Evolutionary conservation across 1,140 invertebrate genomes (phyloP), one percentile per base, ranked within the genome.

Genomic region (Neodiprion pinetum): DNA sequence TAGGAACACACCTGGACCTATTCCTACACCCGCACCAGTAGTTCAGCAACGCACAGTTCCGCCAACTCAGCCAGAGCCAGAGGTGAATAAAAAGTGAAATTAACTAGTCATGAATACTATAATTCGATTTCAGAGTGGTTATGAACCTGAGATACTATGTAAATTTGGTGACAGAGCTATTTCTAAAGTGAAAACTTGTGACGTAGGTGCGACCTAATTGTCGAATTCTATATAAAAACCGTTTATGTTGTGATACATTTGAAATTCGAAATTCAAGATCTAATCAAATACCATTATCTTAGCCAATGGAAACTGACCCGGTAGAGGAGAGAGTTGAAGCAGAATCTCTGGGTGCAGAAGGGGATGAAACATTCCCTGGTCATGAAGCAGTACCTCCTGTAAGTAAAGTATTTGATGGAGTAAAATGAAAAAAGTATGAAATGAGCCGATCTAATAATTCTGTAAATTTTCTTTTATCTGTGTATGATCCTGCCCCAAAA

Each of bases 321-420:
- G 48, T 74, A 7, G 82, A 81, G 67, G 79, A 81, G 17, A 83
- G 79, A 75, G 40, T 79, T 21, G 76, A 72, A 23, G 76, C 78
- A 7, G 82, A 85, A 73, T 61, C 77, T 5, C 23, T 80, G 69
- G 77, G 80, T 14, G 21, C 80, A 11, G 82, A 85, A 17, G 81
- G 84, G 9, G 77, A 78, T 28, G 81, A 78, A 77, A 85, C 80
- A 40, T 88, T 88, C 48, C 81, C 86, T n/a, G 85, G 85, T 69
- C 85, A 89, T 21, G 85, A 84, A 75, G 73, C 80, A 50, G 76
- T 91, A 72, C 90, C 90, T 75, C 78, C 85, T 40, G 90, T 90
- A 85, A 84, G 82, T 81, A 67, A 48, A 48, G 47, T 21, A 40
- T 72, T 48, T 61, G 12, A 70, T 40, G 5, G 28, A 40, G 28